These are phyloP conservation scores for Myrmecobius fasciatus DNA, from an alignment of 2,113 vertebrate species.

Conservation along the genomic window DNA sequence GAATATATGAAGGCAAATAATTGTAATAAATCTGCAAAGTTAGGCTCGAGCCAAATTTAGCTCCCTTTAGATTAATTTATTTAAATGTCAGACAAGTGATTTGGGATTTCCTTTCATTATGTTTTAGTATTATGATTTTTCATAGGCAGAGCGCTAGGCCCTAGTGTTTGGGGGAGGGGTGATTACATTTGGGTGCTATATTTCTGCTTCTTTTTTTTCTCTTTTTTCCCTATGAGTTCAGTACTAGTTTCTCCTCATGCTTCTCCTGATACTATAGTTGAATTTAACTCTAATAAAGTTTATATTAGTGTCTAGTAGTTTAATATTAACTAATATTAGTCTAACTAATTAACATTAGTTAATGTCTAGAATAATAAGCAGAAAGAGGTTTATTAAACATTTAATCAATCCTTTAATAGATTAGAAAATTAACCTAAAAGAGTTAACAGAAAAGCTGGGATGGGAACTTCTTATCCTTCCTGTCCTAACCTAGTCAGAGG, in stretches of 20 bases:
- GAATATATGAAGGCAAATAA: not conserved
- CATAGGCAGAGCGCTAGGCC: not conserved
- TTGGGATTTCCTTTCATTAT: not conserved
- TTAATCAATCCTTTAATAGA: not conserved
- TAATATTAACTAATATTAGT: too few species aligned
- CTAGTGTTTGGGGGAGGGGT: not conserved
- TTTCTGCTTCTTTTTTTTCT: not conserved
- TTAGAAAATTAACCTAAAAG: not conserved
- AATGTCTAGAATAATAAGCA: not conserved
- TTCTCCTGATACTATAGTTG: not conserved
- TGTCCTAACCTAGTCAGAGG: not conserved
- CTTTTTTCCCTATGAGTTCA: not conserved
- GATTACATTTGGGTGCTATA: constrained; percentile 29
- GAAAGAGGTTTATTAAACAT: not conserved
- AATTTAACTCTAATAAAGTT: not conserved
- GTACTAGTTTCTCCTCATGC: not conserved
- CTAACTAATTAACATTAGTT: too few species aligned
- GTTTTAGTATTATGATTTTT: constrained; percentile 26
- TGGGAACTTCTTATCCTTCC: not conserved
- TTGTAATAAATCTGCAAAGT: not conserved
- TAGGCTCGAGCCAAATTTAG: not conserved
- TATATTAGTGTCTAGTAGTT: not conserved
- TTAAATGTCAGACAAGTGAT: not conserved
- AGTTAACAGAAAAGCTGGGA: not conserved
- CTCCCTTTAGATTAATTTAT: constrained; percentile 8